Evolutionary conservation across 1,140 invertebrate species (phyloP), one percentile per base, ranked within the genome.

Genomic region (Lordiphosa clarofinis): DNA sequence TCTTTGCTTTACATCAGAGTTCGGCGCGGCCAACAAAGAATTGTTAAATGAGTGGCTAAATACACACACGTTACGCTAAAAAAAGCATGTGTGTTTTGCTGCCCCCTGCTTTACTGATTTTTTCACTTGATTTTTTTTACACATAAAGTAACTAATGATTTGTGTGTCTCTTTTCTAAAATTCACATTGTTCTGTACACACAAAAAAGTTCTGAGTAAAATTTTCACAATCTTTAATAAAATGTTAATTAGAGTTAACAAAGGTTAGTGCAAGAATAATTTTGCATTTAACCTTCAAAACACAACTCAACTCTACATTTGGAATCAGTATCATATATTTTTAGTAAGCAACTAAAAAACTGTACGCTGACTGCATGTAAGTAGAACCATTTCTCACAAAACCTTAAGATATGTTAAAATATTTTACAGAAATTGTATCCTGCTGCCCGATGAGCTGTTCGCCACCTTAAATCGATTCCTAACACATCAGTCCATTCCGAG

Each of bases 391-490:
- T 8, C 8, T 4, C 15, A 15, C n/a, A n/a, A n/a, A n/a, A n/a
- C n/a, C n/a, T n/a, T n/a, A n/a, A n/a, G n/a, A n/a, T n/a, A n/a
- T n/a, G n/a, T n/a, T n/a, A n/a, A n/a, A n/a, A 13, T 7, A 10
- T 28, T 4, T 6, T 0, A 31, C 46, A 76, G 73, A 38, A 56
- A 60, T 39, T 46, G 56, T 37, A 19, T 47, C 31, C 21, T 55
- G 38, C 44, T 66, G 50, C 49, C 74, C 54, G 63, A 78, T 68
- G 73, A 71, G 47, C 43, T 73, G 11, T 43, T 58, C 10, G 5
- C 38, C 8, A 64, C 58, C 8, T 11, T 78, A 4, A 44, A 11
- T 19, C 40, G 59, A 19, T 57, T 43, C 12, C 15, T 78, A 12
- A 28, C 28, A 11, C 24, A 37, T 11, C 40, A 52, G 11, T 15